Evolutionary conservation across 1,140 invertebrate genomes (phyloP), one percentile per base, ranked within the genome.

Genomic region (Helicoverpa armigera): DNA sequence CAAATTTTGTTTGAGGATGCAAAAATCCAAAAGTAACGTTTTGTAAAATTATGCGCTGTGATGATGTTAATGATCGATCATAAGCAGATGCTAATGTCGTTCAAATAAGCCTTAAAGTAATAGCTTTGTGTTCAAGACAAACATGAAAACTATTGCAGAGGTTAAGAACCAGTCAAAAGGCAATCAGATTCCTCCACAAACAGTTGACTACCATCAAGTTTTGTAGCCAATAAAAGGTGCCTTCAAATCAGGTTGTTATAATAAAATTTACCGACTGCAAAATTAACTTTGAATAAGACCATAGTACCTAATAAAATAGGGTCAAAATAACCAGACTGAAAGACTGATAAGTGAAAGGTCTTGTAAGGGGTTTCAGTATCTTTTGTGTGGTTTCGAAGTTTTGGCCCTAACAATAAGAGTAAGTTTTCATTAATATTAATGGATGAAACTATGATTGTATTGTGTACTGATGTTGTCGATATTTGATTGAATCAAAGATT

Each of bases 201-300:
- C 12, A 53, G 29, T 65, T 65, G 31, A 31, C 5, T 43, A 65
- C 29, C 0, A 72, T 51, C 7, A 53, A 31, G 50, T 23, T 72
- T 54, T n/a, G 50, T 54, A 29, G 10, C 23, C 53, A 53, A 53
- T 29, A 53, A 70, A 70, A 18, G 35, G 2, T 14, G 4, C 50
- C 9, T n/a, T 23, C 12, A 50, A 54, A 53, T 54, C 23, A 12
- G 67, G 67, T 31, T 29, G 67, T 54, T 53, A 70, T 70, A 53
- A 72, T 53, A 53, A 53, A 54, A 53, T 54, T 54, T n/a, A 54
- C 43, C 43, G 65, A 69, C 65, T 43, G 43, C 65, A 69, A 69
- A 69, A 69, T 69, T 69, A 50, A 69, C 16, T 69, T 69, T 50
- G 65, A 69, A 69, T 69, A 69, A 69, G 65, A 69, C 11, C 43